Evolutionary conservation across 2,113 vertebrate genomes (phyloP).

Genomic region (Apteryx owenii): DNA sequence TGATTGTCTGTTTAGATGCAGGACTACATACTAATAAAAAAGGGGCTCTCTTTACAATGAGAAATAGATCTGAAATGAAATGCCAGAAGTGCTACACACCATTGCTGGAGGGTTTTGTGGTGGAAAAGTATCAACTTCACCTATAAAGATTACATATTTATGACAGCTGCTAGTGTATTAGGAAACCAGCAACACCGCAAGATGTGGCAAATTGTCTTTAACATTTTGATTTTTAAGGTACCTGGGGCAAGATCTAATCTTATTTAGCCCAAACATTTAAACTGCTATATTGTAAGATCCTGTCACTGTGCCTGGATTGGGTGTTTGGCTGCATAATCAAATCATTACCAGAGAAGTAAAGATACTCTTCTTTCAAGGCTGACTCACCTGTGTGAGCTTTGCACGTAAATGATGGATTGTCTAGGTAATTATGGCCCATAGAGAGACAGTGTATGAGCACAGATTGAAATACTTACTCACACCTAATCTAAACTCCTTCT

Average conservation of each 20-base stretch:
- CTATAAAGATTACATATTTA: background rate
- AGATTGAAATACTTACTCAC: constrained; percentile 30
- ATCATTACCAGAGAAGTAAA: background rate
- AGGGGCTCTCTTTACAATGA: background rate
- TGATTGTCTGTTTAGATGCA: background rate
- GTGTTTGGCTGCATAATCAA: constrained; percentile 33
- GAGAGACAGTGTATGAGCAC: background rate
- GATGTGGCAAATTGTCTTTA: background rate
- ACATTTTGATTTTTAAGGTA: background rate
- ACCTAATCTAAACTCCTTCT: constrained; percentile 1
- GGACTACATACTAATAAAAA: constrained; percentile 18
- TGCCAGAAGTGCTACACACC: background rate
- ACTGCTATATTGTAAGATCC: background rate
- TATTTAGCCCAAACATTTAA: constrained; percentile 13
- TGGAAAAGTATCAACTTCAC: background rate
- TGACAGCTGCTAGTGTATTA: background rate
- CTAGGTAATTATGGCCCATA: background rate
- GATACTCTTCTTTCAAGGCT: background rate
- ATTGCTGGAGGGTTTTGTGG: background rate
- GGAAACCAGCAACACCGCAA: background rate
- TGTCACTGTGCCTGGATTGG: background rate
- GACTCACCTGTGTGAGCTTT: constrained; percentile 8
- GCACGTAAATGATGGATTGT: background rate
- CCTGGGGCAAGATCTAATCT: background rate
- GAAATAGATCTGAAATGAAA: background rate